phyloP scores from a whole-genome alignment of 2,797 vertebrate species.

The Megaceryle alcyon region DNA sequence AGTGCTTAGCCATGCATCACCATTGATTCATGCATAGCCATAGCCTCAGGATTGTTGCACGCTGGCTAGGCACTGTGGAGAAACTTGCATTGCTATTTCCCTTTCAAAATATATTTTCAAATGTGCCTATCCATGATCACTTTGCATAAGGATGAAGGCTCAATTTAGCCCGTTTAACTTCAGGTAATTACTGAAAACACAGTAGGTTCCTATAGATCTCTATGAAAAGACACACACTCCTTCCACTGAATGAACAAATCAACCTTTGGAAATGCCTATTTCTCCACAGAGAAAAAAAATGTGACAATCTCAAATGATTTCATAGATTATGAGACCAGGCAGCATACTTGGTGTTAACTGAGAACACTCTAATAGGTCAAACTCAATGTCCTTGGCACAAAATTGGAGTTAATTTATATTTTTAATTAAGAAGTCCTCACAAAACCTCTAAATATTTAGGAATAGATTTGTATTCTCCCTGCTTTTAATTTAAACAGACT shows the following conservation, averaged over 20 bases:
- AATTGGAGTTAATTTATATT: not conserved
- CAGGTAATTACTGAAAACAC: not conserved
- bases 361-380: not conserved
- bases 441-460: not conserved
- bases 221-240: not conserved
- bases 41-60: not conserved
- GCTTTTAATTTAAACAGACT: not conserved
- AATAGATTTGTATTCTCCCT: not conserved
- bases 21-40: not conserved
- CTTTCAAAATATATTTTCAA: slow-evolving; percentile 9
- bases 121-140: not conserved
- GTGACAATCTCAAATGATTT: accelerated
- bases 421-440: not conserved
- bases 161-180: not conserved
- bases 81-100: not conserved
- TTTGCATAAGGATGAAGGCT: not conserved
- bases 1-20: slow-evolving; percentile 28
- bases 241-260: not conserved
- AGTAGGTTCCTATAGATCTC: not conserved
- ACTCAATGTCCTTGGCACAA: not conserved
- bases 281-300: not conserved
- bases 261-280: not conserved
- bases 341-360: not conserved
- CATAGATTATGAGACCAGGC: not conserved
- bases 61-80: not conserved